Conservation (phyloP, 1,140 invertebrate species). For the Bombus consobrinus region DNA sequence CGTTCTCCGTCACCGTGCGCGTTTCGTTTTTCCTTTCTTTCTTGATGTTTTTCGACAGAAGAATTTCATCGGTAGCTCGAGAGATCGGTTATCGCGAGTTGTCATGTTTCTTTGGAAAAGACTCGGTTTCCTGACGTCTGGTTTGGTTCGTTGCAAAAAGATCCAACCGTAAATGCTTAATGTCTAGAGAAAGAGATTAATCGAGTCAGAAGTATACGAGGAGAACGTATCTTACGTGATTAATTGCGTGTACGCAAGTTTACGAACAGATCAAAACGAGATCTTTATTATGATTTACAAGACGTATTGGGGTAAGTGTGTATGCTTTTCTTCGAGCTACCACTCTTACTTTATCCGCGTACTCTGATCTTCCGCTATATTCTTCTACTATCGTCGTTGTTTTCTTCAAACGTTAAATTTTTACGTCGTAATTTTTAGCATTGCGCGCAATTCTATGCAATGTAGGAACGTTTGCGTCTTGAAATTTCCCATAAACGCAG, state of each 20-base stretch:
- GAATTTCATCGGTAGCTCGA: background rate
- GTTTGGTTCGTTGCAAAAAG: background rate
- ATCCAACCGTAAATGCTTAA: background rate
- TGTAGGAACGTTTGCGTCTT: background rate
- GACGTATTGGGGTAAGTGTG: background rate
- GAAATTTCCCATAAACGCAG: background rate
- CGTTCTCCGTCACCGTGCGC: background rate
- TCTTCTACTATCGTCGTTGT: no score
- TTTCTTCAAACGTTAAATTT: background rate
- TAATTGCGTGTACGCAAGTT: background rate
- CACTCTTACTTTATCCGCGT: background rate
- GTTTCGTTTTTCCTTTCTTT: background rate
- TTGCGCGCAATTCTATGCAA: no score
- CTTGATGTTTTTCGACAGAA: background rate
- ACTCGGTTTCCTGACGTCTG: no score
- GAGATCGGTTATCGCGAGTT: background rate
- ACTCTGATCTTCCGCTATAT: background rate
- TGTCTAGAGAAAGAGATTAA: background rate
- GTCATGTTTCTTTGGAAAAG: background rate
- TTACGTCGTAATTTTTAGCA: no score
- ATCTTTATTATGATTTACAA: conserved; percentile 2
- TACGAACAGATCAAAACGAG: background rate
- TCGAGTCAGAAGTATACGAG: background rate
- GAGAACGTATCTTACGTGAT: background rate
- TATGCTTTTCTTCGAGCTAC: background rate